phyloP scores from a whole-genome alignment of 2,888 invertebrate genomes.

The Busseola fusca region DNA sequence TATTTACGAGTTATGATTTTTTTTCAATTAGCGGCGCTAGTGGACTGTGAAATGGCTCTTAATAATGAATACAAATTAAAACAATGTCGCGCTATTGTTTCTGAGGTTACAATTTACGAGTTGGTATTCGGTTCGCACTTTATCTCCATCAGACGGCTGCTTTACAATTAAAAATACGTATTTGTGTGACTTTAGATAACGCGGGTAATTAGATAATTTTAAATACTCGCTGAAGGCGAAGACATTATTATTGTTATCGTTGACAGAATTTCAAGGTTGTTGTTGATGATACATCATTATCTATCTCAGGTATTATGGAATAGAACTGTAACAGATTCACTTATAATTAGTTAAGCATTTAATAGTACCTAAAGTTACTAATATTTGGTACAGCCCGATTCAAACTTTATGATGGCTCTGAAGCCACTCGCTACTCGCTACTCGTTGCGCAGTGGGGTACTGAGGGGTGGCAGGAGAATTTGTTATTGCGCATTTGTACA shows the following conservation, averaged over 20 bases:
- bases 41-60: neutral
- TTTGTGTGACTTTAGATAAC: constrained; percentile 57
- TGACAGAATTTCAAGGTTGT: constrained; percentile 43
- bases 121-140: constrained; percentile 15
- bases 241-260: constrained; percentile 45
- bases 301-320: constrained; percentile 19
- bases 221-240: constrained; percentile 37
- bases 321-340: neutral
- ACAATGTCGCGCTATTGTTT: neutral
- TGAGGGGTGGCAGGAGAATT: no score
- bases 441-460: no score
- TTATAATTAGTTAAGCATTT: neutral
- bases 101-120: neutral
- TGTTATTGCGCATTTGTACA: no score
- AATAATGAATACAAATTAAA: neutral
- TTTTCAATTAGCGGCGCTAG: no score
- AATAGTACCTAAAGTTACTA: neutral
- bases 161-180: constrained; percentile 55
- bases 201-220: constrained; percentile 54
- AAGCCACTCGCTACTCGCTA: no score
- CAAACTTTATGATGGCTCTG: no score
- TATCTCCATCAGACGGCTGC: constrained; percentile 46
- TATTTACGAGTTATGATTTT: neutral
- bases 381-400: neutral
- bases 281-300: constrained; percentile 24